Percentiles rank a stretch among this genome's conserved stretches.
Evolutionary conservation across 2,797 vertebrate species (phyloP).

Genomic region (Agapornis canus): DNA sequence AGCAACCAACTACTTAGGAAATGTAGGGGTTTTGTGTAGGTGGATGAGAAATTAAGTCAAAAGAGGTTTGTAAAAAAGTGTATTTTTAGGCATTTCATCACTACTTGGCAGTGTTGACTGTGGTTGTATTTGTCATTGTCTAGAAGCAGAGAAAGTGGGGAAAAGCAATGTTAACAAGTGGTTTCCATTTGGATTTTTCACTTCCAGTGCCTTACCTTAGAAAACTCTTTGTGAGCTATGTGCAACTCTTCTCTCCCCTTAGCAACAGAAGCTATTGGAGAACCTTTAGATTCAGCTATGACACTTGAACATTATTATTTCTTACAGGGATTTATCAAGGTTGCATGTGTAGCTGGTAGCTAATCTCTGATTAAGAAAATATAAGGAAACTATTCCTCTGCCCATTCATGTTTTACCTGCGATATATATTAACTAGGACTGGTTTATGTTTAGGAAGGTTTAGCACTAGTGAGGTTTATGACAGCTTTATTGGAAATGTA

Average conservation of each 20-base stretch:
- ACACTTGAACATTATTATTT: not conserved
- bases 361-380: not conserved
- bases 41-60: not conserved
- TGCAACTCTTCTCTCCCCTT: not conserved
- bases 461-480: slow-evolving; percentile 25
- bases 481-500: slow-evolving; percentile 24
- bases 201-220: not conserved
- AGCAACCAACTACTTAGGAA: not conserved
- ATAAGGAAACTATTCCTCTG: slow-evolving; percentile 19
- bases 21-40: not conserved
- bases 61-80: not conserved
- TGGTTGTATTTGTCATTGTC: slow-evolving; percentile 1
- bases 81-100: not conserved
- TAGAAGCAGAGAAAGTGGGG: slow-evolving; percentile 11
- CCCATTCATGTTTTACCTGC: slow-evolving; percentile 26
- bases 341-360: not conserved
- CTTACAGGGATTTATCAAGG: not conserved
- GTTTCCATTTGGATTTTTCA: not conserved
- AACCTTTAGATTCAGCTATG: slow-evolving; percentile 42
- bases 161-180: not conserved
- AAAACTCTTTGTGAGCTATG: not conserved
- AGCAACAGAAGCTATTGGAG: slow-evolving; percentile 35
- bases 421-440: not conserved
- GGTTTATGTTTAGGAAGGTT: slow-evolving; percentile 42
- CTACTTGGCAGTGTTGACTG: not conserved